Evolutionary conservation across 2,888 invertebrate genomes (phyloP), one percentile per base, ranked within the genome.

Genomic region (Sinhomidia bicolor): DNA sequence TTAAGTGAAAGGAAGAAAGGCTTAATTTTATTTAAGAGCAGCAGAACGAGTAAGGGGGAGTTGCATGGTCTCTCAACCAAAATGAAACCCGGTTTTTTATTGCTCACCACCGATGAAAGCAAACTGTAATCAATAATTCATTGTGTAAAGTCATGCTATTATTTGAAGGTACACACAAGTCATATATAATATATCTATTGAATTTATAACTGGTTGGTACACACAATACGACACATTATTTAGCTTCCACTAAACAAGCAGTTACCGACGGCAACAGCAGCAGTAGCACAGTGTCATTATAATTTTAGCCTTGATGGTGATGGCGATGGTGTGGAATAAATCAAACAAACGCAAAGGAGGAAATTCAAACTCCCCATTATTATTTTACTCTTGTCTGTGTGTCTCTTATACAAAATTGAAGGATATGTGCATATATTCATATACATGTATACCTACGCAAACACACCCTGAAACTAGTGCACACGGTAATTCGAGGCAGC

Each of bases 281-380:
- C n/a, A n/a, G n/a, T n/a, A n/a, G n/a, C n/a, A n/a, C n/a, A n/a
- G n/a, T n/a, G 2, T 36, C 32, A 65, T 65, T 65, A 65, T 65
- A 65, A 65, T 65, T 65, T 65, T 65, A 32, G 65, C 17, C 36
- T 65, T 65, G 62, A 29, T 65, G 62, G 26, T 60, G 60, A 10
- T 26, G 60, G 32, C 14, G 65, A 65, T 65, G 36, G 65, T 65
- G 65, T 65, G 65, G 65, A 65, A 65, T 65, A 65, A 65, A 65
- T 65, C 65, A 65, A 36, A 36, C 65, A 65, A 65, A 65, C 65
- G n/a, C n/a, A n/a, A 65, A 36, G 36, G 10, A 10, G 65, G 36
- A 65, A 65, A 36, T 65, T 65, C 29, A 36, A 65, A 36, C 65
- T 36, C 36, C 36, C 17, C 36, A 65, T 65, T 36, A 65, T 65